phyloP scores from a whole-genome alignment of 2,797 vertebrate genomes.

The Oceanodroma leucorhoa region DNA sequence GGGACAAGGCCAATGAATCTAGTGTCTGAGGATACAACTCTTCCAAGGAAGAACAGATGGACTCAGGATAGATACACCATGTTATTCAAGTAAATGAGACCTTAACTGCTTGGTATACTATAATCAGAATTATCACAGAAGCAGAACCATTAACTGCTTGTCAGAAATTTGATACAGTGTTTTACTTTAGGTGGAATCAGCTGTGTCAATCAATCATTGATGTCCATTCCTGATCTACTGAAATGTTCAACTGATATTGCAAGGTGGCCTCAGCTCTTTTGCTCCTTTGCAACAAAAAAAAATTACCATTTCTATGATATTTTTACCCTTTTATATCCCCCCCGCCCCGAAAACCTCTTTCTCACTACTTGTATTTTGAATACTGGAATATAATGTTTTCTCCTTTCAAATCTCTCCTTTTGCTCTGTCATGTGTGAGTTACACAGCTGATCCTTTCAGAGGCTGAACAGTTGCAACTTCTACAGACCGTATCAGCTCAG shows the following conservation, averaged over 20 bases:
- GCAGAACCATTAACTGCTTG: neutral
- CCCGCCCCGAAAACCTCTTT: neutral
- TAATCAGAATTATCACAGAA: neutral
- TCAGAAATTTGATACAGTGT: neutral
- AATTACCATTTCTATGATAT: neutral
- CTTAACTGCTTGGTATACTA: neutral
- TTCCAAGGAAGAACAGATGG: neutral
- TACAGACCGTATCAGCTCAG: neutral
- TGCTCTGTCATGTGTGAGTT: neutral
- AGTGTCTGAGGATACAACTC: neutral
- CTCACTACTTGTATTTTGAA: neutral
- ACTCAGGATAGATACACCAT: neutral
- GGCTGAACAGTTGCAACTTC: neutral
- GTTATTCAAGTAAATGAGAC: neutral
- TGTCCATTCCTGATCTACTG: neutral
- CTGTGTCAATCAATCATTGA: neutral
- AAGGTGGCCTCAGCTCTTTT: neutral
- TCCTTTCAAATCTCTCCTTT: neutral
- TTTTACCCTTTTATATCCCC: neutral
- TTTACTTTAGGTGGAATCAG: neutral
- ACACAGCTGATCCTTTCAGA: neutral
- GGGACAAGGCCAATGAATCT: neutral
- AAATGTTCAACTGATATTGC: neutral
- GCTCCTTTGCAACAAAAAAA: neutral
- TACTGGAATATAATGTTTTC: neutral